Evolutionary conservation across 53 echinoderm and acorn worm species (phyloP).

Genomic region (Holothuria scabra): DNA sequence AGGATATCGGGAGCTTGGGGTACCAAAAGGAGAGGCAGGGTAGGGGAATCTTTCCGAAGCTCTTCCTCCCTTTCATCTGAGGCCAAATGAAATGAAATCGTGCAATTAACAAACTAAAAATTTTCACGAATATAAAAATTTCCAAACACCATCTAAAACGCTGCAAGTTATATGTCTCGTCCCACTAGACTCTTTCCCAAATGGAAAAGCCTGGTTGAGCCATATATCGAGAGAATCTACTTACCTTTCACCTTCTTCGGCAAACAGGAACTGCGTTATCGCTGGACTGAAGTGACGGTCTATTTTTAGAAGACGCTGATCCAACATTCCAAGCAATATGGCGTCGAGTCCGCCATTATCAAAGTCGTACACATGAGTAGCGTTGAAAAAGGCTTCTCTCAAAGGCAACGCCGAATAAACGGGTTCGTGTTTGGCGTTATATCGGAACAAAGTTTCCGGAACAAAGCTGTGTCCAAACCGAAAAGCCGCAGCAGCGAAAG

Average conservation of each 20-base stretch:
- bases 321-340: conserved; percentile 63
- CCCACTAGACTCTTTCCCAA: too few relatives aligned
- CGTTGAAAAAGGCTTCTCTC: conserved; percentile 70
- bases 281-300: conserved; percentile 47
- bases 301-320: conserved; percentile 49
- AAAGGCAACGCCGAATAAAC: conserved; percentile 35
- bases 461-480: conserved; percentile 71
- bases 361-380: conserved; percentile 50
- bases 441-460: conserved; percentile 44
- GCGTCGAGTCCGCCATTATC: conserved; percentile 61
- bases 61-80: too few relatives aligned
- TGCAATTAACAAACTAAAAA: too few relatives aligned
- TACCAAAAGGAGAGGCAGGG: too few relatives aligned
- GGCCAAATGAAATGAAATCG: too few relatives aligned
- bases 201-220: too few relatives aligned
- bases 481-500: conserved; percentile 67
- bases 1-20: too few relatives aligned
- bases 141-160: too few relatives aligned
- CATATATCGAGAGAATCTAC: neutral
- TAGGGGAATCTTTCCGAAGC: too few relatives aligned
- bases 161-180: too few relatives aligned
- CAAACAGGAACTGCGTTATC: conserved; percentile 65
- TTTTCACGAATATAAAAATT: too few relatives aligned
- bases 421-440: conserved; percentile 34
- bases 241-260: conserved; percentile 57